A percentile compares a stretch with the other conserved stretches of the same genome.
Conservation (phyloP, 1,140 invertebrate species). For the Zelostemma sp. region DNA sequence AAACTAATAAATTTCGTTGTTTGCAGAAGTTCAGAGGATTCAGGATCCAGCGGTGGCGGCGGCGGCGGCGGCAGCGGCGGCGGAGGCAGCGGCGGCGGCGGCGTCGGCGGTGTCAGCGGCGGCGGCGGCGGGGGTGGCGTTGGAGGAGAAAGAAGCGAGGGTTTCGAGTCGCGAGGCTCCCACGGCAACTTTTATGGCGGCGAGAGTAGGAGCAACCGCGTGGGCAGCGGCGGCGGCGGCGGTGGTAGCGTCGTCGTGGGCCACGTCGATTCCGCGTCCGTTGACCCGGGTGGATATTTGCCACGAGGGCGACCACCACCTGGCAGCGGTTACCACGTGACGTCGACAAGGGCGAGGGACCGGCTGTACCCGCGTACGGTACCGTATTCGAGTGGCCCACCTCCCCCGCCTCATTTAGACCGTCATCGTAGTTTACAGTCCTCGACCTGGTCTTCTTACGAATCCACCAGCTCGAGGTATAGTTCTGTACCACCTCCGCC, state of each 20-base stretch:
- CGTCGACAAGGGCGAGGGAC: conserved; percentile 66
- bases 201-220: conserved; percentile 56
- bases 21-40: conserved; percentile 65
- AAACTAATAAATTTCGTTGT: too few species aligned
- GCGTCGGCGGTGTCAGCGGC: too few species aligned
- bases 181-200: conserved; percentile 61
- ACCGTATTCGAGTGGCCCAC: conserved; percentile 62
- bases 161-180: conserved; percentile 62
- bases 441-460: conserved; percentile 61
- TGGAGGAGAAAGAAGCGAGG: conserved; percentile 49
- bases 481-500: conserved; percentile 60
- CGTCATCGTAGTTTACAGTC: conserved; percentile 61
- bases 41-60: conserved; percentile 57
- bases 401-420: conserved; percentile 65
- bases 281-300: conserved; percentile 60
- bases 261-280: conserved; percentile 58
- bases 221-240: conserved; percentile 58
- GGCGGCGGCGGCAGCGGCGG: too few species aligned
- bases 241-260: conserved; percentile 57
- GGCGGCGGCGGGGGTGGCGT: conserved; percentile 22
- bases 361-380: conserved; percentile 63
- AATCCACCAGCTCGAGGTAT: conserved; percentile 62
- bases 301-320: conserved; percentile 61
- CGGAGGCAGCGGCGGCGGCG: too few species aligned
- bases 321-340: conserved; percentile 63